These are phyloP conservation scores for Psammodynastes pulverulentus DNA, from an alignment of 2,113 vertebrate species.

Conservation along the genomic window DNA sequence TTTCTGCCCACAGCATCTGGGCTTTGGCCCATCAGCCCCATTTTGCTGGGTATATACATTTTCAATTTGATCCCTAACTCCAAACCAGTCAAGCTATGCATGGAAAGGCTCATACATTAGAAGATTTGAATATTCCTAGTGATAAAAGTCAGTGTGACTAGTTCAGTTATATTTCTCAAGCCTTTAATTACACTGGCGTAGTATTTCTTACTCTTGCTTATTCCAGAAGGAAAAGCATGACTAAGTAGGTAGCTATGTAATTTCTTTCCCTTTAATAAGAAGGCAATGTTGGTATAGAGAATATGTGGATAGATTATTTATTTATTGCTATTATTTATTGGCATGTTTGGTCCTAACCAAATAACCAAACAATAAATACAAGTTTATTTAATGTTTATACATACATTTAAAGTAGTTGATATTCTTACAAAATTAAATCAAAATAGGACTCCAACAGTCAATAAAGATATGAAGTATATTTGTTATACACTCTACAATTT, in stretches of 20 bases:
- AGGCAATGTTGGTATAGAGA: neutral
- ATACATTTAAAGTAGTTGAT: accelerated
- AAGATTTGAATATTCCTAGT: neutral
- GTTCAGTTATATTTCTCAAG: neutral
- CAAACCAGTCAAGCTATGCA: neutral
- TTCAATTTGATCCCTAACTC: neutral
- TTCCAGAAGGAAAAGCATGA: neutral
- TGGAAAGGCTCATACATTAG: neutral
- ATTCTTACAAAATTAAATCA: conserved; percentile 24
- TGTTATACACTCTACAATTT: neutral
- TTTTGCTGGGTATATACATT: neutral
- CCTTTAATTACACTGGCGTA: neutral
- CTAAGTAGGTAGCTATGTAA: neutral
- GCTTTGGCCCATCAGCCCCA: neutral
- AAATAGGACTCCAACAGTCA: neutral
- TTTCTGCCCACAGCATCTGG: neutral
- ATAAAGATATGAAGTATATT: neutral
- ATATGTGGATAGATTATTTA: neutral
- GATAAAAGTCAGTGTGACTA: neutral
- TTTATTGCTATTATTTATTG: neutral
- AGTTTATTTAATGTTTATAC: neutral
- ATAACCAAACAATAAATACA: neutral
- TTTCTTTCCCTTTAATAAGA: neutral
- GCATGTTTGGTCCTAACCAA: neutral
- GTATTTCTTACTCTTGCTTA: neutral